Evolutionary conservation across 2,888 invertebrate species (phyloP).

Genomic region (Acanthosepion pharaonis): DNA sequence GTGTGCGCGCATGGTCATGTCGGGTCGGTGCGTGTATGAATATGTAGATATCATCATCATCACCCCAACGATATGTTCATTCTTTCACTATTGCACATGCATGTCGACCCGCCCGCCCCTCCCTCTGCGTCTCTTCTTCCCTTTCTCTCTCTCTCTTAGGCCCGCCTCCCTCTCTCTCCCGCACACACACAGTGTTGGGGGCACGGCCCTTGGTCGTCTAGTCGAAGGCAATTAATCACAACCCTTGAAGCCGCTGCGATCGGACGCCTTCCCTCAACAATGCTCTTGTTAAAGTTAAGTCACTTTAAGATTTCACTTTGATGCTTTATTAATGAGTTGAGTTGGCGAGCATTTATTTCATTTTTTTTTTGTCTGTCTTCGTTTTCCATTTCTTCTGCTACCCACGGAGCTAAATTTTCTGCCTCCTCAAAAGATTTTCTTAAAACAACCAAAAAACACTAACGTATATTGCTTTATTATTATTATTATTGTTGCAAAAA

Average conservation of each 20-base stretch:
- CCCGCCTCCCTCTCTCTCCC: conserved; percentile 33
- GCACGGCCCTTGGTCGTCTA: conserved; percentile 33
- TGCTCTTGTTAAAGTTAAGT: conserved; percentile 25
- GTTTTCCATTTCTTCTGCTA: neutral
- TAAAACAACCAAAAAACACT: neutral
- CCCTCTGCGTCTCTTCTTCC: neutral
- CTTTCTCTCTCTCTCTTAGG: conserved; percentile 35
- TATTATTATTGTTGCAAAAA: neutral
- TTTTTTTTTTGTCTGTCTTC: neutral
- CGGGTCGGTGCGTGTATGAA: neutral
- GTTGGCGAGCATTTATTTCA: neutral
- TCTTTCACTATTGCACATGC: conserved; percentile 33
- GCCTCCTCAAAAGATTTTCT: neutral
- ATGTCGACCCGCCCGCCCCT: neutral
- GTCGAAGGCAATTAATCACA: conserved; percentile 33
- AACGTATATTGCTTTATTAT: neutral
- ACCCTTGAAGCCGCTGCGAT: conserved; percentile 33
- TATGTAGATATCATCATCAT: conserved; percentile 25
- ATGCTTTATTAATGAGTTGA: neutral
- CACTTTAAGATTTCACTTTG: neutral
- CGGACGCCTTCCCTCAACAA: neutral
- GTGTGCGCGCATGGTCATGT: neutral
- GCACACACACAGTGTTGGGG: conserved; percentile 33
- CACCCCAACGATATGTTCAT: conserved; percentile 25
- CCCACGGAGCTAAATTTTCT: too few relatives aligned